Conservation (phyloP, 2,113 vertebrate genomes). For the Todiramphus chloris region DNA sequence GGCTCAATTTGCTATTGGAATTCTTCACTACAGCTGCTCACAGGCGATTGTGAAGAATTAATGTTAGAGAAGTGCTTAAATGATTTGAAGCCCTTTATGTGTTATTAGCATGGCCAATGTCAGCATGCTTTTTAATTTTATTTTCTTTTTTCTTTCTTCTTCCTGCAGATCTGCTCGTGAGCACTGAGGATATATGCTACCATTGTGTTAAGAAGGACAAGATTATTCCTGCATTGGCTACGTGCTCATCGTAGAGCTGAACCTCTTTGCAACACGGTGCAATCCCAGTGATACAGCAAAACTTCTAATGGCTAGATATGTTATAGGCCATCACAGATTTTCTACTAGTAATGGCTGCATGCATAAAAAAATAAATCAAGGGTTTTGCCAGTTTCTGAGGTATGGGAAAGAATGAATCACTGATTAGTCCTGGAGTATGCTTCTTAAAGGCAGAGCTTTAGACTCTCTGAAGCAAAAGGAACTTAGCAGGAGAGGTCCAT, state of each 20-base stretch:
- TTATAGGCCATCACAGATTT: not conserved
- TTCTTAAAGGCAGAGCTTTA: not conserved
- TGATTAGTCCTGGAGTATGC: not conserved
- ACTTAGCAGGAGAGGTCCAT: not conserved
- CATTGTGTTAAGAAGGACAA: not conserved
- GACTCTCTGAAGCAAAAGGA: not conserved
- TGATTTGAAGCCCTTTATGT: not conserved
- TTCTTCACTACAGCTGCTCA: not conserved
- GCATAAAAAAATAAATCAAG: not conserved
- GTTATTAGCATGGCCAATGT: not conserved
- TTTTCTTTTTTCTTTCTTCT: not conserved
- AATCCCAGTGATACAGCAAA: not conserved
- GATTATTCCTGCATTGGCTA: not conserved
- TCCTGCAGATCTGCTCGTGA: slow-evolving; percentile 2
- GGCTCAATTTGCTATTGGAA: not conserved
- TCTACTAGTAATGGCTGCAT: not conserved
- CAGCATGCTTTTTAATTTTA: not conserved
- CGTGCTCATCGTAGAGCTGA: not conserved
- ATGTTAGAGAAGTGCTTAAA: not conserved
- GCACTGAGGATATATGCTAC: not conserved
- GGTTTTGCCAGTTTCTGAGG: not conserved
- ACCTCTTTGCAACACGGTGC: not conserved
- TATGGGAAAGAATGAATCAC: not conserved
- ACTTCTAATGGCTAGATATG: not conserved
- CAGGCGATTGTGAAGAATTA: not conserved